Conservation (phyloP, 2,797 vertebrate genomes). For the Champsocephalus gunnari region DNA sequence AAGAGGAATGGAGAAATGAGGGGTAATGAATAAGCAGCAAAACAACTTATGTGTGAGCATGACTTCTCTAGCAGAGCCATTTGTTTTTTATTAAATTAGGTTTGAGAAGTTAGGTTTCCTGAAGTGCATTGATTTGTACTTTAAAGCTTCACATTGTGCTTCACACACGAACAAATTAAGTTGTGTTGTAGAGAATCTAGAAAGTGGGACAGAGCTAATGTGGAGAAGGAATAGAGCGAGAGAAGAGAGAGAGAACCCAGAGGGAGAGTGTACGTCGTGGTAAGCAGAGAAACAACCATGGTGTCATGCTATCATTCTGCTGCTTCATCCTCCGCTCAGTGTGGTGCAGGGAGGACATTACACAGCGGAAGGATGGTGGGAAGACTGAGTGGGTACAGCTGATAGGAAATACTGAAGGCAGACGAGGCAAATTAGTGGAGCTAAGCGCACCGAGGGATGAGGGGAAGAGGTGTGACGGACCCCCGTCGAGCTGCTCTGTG, state of each 20-base stretch:
- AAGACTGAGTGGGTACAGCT: constrained; percentile 35
- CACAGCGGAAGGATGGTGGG: constrained; percentile 41
- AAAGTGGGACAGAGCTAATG: constrained; percentile 19
- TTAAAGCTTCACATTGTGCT: constrained; percentile 24
- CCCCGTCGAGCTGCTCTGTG: constrained; percentile 46
- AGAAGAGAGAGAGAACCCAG: constrained; percentile 38
- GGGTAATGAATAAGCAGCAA: constrained; percentile 36
- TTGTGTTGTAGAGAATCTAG: constrained; percentile 30
- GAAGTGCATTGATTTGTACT: constrained; percentile 42
- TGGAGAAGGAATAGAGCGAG: constrained; percentile 38
- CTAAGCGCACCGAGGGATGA: constrained; percentile 38
- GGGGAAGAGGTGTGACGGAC: constrained; percentile 19
- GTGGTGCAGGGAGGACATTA: constrained; percentile 58
- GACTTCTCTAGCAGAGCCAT: constrained; percentile 38
- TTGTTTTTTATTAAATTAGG: constrained; percentile 15
- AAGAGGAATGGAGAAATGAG: neutral
- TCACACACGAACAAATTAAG: constrained; percentile 32
- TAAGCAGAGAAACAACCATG: constrained; percentile 47
- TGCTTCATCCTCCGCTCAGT: constrained; percentile 42
- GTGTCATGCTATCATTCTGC: constrained; percentile 53
- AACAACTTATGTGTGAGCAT: constrained; percentile 42
- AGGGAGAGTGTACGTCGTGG: constrained; percentile 36
- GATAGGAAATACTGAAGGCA: constrained; percentile 27
- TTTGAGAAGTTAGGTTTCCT: constrained; percentile 29
- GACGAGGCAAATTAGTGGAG: constrained; percentile 53